These are phyloP conservation scores for Drosophila kanapiae DNA, from an alignment of 1,140 invertebrate species.

Conservation along the genomic window DNA sequence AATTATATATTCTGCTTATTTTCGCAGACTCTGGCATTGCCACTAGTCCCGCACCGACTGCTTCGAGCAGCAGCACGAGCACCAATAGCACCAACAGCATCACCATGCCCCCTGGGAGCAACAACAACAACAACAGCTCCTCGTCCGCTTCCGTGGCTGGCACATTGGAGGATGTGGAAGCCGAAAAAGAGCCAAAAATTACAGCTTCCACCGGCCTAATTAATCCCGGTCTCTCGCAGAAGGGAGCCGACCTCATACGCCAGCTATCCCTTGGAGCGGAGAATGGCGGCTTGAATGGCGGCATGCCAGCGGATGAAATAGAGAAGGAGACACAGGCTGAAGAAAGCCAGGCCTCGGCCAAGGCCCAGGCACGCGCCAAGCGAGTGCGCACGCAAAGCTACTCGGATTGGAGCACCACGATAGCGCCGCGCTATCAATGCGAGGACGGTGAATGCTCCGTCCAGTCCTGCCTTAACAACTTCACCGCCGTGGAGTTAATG, in stretches of 20 bases:
- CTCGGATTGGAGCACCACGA: conserved; percentile 86
- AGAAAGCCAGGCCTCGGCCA: conserved; percentile 6
- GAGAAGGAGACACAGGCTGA: conserved; percentile 1
- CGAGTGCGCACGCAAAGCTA: conserved; percentile 81
- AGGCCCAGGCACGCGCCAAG: conserved; percentile 46
- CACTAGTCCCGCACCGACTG: conserved; percentile 74
- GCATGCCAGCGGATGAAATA: background rate
- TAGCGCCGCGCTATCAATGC: conserved; percentile 89
- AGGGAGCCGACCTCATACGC: conserved; percentile 70
- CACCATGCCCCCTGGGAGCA: background rate
- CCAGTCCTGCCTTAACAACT: conserved; percentile 95
- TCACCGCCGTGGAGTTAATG: conserved; percentile 95
- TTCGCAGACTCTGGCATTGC: conserved; percentile 80
- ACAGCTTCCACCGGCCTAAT: conserved; percentile 52
- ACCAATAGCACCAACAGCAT: conserved; percentile 4
- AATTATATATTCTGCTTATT: background rate
- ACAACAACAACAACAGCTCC: conserved; percentile 5
- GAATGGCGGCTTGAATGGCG: conserved; percentile 1
- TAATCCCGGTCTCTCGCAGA: conserved; percentile 67
- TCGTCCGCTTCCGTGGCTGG: conserved; percentile 2
- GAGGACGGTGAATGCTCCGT: conserved; percentile 93
- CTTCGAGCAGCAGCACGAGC: conserved; percentile 47
- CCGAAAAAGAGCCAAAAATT: background rate
- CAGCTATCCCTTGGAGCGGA: conserved; percentile 54
- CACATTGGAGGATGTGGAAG: background rate